Base-by-base conservation (phyloP, 2,797 vertebrate species). In the Pangasius macronema region DNA sequence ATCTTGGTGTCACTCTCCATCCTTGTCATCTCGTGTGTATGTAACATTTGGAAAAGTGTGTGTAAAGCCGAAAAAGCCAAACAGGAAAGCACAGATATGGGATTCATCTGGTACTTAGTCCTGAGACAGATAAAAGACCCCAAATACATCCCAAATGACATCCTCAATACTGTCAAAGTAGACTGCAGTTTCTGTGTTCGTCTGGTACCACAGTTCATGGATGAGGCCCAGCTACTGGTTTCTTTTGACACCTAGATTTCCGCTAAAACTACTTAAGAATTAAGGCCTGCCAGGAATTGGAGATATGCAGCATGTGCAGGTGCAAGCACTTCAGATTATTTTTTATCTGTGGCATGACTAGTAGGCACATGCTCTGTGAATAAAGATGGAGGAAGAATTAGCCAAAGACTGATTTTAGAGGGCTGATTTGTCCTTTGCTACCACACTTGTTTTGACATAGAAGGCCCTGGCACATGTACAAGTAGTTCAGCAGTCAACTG, bases 301-400 rank as follows among this genome's bases (percentile, higher is more conserved):
- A 46, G 3, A 27, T 51, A 27, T 79, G n/a, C 36, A 30, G 77
- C 67, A 84, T 36, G 24, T 61, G 10, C 18, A 30, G 30, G 30
- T 30, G 20, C 27, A 76, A 16, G 1, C 3, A 51, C 5, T n/a
- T 79, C 76, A 57, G 63, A 11, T 81, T 18, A 14, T 68, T 57
- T 70, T 27, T 59, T n/a, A 55, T 9, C 22, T 76, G 51, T n/a
- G 14, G 27, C 82, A 42, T 42, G 55, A 36, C 83, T 88, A 82
- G 83, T 81, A 57, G 24, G 13, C 59, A 77, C 73, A 79, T 87
- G 73, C 22, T 27, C 27, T 59, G 30, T 57, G 20, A 77, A 18
- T 33, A 3, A 16, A 49, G 53, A 1, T 27, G n/a, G 33, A 75
- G 24, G 46, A 57, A 53, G 33, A 16, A 30, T 87, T 49, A 14